Base-by-base conservation (phyloP, 2,888 invertebrate species). In the Acleris emargana region DNA sequence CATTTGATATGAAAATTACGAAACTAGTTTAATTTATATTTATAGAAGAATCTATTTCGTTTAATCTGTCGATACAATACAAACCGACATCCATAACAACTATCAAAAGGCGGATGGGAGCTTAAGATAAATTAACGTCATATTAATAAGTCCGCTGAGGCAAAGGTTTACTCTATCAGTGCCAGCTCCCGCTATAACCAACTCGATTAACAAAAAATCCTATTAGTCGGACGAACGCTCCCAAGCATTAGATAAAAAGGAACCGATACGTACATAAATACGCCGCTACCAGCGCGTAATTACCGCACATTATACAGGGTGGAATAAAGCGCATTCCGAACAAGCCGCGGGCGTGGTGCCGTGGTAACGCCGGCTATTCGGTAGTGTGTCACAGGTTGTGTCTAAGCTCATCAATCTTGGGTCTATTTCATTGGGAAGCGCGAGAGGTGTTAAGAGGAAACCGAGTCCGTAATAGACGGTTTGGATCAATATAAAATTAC, bases 301-400 rank as follows among this genome's bases (percentile, higher is more conserved):
- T 88, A 89, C 78, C 80, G 84, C 79, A 82, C 81, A 85, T 86
- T 84, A 84, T 82, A 87, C 86, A 87, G 88, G 87, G 86, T 88
- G 85, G 83, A 87, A 86, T 86, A 86, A 88, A 83, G 81, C 84
- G 79, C 87, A 86, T 88, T 83, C 85, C 85, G 83, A 85, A 86
- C 82, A 81, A 38, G 38, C 38, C 38, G 9, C 32, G 38, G 38
- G 38, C 38, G 9, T 32, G 32, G 32, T 32, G 32, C 32, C 32
- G 9, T 4, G 62, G 59, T 69, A 72, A 75, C 73, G 32, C 74
- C 78, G 72, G 78, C 81, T 83, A 82, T 90, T 91, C 91, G 86
- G 92, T 91, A 91, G 91, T 91, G 86, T 90, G 91, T 91, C 92
- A 91, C 85, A 91, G 91, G 91, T 91, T 89, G 84, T 84, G 88